Evolutionary conservation across 2,888 invertebrate genomes (phyloP).

Genomic region (Harpagoxenus sublaevis): DNA sequence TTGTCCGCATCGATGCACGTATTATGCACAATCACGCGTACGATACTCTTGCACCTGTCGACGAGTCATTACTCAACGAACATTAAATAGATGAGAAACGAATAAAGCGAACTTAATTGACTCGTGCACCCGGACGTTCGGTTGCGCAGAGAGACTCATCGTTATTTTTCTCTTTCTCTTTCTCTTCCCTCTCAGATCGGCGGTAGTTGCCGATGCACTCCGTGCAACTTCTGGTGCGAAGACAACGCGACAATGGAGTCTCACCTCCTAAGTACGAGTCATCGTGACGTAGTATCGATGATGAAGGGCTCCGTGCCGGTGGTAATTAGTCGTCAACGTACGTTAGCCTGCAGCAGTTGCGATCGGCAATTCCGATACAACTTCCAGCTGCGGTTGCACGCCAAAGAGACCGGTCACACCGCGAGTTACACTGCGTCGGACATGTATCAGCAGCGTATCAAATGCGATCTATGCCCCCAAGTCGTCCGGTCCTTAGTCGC

Average conservation of each 20-base stretch:
- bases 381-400: constrained; percentile 90
- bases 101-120: background rate
- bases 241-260: constrained; percentile 90
- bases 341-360: constrained; percentile 90
- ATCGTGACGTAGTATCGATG: constrained; percentile 91
- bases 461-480: constrained; percentile 89
- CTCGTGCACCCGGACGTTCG: background rate
- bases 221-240: constrained; percentile 91
- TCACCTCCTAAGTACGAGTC: constrained; percentile 90
- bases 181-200: constrained; percentile 82
- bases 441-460: constrained; percentile 89
- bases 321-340: constrained; percentile 90
- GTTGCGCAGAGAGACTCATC: background rate
- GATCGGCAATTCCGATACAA: constrained; percentile 91
- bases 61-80: constrained; percentile 6
- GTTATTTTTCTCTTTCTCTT: background rate
- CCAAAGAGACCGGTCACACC: constrained; percentile 87
- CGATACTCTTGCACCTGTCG: background rate
- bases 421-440: constrained; percentile 88
- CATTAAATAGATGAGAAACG: constrained; percentile 8
- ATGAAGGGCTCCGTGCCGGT: constrained; percentile 94
- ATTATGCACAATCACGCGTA: constrained; percentile 14
- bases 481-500: constrained; percentile 89
- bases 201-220: constrained; percentile 91
- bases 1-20: background rate